Percentiles rank a stretch among this genome's conserved stretches.
Conservation (phyloP, 1,140 invertebrate genomes). For the Trissolcus basalis region DNA sequence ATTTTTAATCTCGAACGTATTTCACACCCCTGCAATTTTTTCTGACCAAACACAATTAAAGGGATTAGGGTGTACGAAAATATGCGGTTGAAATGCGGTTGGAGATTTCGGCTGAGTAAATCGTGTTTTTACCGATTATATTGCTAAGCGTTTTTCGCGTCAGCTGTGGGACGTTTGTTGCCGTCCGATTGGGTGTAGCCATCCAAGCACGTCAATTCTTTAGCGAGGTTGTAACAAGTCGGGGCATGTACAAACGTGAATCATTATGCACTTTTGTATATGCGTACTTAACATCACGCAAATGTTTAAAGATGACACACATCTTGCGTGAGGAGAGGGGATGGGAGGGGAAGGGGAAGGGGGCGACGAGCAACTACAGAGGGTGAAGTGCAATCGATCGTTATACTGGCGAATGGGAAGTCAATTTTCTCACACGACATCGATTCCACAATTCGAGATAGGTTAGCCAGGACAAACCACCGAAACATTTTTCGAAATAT, state of each 20-base stretch:
- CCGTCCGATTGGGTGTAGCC: constrained; percentile 27
- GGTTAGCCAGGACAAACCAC: constrained; percentile 19
- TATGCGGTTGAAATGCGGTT: constrained; percentile 1
- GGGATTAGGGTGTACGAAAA: neutral
- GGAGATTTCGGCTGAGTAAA: neutral
- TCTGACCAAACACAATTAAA: neutral
- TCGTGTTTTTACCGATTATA: constrained; percentile 40
- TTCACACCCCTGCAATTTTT: too few relatives aligned
- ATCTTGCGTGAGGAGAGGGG: constrained; percentile 8
- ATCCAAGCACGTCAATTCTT: constrained; percentile 44
- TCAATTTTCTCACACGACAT: constrained; percentile 55
- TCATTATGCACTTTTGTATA: constrained; percentile 58
- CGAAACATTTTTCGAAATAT: constrained; percentile 18
- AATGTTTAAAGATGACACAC: constrained; percentile 43
- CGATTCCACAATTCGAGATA: constrained; percentile 18
- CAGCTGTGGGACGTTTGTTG: constrained; percentile 17
- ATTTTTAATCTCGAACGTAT: too few relatives aligned
- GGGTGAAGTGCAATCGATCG: constrained; percentile 52
- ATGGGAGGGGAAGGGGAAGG: neutral
- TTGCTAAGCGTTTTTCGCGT: constrained; percentile 42
- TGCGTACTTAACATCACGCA: constrained; percentile 41
- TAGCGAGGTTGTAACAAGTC: constrained; percentile 59
- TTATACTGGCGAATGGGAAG: constrained; percentile 37
- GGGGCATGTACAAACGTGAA: constrained; percentile 56
- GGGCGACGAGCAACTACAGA: neutral